Evolutionary conservation across 2,113 vertebrate genomes (phyloP), one percentile per base, ranked within the genome.

Genomic region (Cepphus grylle): DNA sequence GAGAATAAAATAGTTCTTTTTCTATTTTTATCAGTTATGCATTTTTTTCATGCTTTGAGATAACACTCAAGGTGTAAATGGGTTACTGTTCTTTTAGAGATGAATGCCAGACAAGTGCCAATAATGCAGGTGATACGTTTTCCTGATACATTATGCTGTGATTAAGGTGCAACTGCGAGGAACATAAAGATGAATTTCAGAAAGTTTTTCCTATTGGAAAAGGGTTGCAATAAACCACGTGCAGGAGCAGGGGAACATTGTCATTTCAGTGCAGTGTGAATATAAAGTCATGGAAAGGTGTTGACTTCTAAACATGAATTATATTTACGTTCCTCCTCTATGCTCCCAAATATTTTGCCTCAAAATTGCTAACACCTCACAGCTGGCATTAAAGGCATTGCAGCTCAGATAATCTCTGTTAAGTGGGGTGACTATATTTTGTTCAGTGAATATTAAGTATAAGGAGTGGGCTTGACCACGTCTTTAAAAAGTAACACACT

Each of bases 241-340:
- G 11, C 61, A 81, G 50, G 32, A 81, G 56, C 34, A 59, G 34
- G 36, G 50, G 11, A 67, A 27, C 80, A 50, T 2, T 83, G 69
- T 21, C 29, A 38, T 91, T 86, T 59, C 79, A 61, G 34, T 66
- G 52, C 56, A n/a, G 22, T 6, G 30, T 72, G 88, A 63, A 58
- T 21, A 29, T 65, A 14, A 69, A 66, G 53, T 22, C 59, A 62
- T 1, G 20, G 77, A 22, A 43, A 66, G 34, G 22, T 62, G 55
- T 30, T 86, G 69, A 77, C 36, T 65, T 83, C 63, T 63, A 61
- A 29, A 9, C 45, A 58, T 77, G 73, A 70, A 34, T 81, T 86
- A 43, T 6, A 23, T 62, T 81, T 77, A 1, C 0, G 0, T 53
- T 83, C 49, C n/a, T 47, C 10, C 34, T 40, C 23, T 40, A 2